phyloP scores from a whole-genome alignment of 23 tunicate species.

The Halocynthia aurantium region DNA sequence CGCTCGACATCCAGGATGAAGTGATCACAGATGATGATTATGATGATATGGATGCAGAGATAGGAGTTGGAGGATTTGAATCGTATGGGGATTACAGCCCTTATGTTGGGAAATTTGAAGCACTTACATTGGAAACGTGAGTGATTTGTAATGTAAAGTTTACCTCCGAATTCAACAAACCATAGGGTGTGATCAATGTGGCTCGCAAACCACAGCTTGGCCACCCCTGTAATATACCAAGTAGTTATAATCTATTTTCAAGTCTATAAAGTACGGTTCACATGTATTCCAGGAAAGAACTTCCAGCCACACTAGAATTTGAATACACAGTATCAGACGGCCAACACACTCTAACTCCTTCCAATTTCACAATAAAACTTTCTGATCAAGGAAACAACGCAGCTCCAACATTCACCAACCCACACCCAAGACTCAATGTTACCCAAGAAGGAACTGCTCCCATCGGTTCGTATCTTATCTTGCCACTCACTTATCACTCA shows the following conservation, averaged over 20 bases:
- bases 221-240: no score
- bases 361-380: constrained; percentile 62
- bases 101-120: not conserved
- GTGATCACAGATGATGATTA: constrained; percentile 11
- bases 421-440: constrained; percentile 45
- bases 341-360: constrained; percentile 51
- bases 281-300: constrained; percentile 5
- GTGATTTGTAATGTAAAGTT: not conserved
- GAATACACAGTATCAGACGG: constrained; percentile 87
- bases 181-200: no score
- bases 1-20: not conserved
- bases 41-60: constrained; percentile 10
- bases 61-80: not conserved
- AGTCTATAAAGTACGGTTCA: not conserved
- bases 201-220: no score
- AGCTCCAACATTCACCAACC: constrained; percentile 53
- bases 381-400: constrained; percentile 25
- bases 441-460: constrained; percentile 51
- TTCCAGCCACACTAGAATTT: constrained; percentile 19
- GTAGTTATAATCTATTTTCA: no score
- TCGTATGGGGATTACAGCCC: not conserved
- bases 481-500: not conserved
- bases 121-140: constrained; percentile 15
- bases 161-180: not conserved
- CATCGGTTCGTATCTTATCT: constrained; percentile 41